A percentile compares a stretch with the other conserved stretches of the same genome.
These are phyloP conservation scores for Zoanthus solanderi DNA, from an alignment of 92 coral and sea anemone species.

Conservation along the genomic window DNA sequence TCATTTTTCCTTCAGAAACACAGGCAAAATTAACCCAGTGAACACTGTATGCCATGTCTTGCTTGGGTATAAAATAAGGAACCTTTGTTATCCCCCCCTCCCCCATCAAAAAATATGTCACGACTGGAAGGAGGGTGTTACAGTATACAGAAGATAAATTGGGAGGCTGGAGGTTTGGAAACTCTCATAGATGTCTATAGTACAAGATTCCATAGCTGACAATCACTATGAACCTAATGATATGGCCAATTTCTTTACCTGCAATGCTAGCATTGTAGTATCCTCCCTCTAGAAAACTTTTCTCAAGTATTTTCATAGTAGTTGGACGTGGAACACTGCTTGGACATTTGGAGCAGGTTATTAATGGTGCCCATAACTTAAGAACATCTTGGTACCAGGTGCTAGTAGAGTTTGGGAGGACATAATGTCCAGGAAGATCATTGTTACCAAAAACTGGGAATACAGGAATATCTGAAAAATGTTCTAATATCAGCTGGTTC, in stretches of 20 bases:
- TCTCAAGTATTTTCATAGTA: conserved; percentile 4
- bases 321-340: conserved; percentile 8
- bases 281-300: conserved; percentile 63
- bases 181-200: too few relatives aligned
- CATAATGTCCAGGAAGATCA: conserved; percentile 94
- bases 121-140: too few relatives aligned
- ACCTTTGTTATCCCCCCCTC: too few relatives aligned
- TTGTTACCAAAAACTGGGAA: conserved; percentile 93
- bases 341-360: conserved; percentile 66
- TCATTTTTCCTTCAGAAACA: too few relatives aligned
- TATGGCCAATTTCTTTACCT: conserved; percentile 29
- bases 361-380: conserved; percentile 75
- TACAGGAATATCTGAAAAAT: conserved; percentile 80
- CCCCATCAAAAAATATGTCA: too few relatives aligned
- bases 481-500: conserved; percentile 28
- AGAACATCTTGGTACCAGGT: conserved; percentile 82
- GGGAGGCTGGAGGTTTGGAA: too few relatives aligned
- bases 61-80: too few relatives aligned
- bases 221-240: too few relatives aligned
- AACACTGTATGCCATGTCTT: too few relatives aligned
- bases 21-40: too few relatives aligned
- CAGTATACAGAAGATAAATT: too few relatives aligned
- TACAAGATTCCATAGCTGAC: not conserved
- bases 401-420: conserved; percentile 69
- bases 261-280: conserved; percentile 73